Percentiles rank a stretch among this genome's conserved stretches.
These are phyloP conservation scores for Papilio demoleus DNA, from an alignment of 2,888 invertebrate genomes.

Conservation along the genomic window DNA sequence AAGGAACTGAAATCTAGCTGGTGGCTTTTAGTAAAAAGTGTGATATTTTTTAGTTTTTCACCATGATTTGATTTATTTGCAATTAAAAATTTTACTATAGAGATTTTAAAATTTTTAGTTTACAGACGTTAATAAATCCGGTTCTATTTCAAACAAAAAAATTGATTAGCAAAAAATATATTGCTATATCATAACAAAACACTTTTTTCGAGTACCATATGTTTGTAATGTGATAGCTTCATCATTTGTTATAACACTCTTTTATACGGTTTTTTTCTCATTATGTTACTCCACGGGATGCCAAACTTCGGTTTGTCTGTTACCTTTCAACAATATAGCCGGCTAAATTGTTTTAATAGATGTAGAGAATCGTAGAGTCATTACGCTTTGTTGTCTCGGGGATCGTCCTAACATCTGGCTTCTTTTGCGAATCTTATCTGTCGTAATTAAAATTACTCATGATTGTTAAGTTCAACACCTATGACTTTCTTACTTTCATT, in stretches of 20 bases:
- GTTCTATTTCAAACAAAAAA: constrained; percentile 36
- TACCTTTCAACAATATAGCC: constrained; percentile 68
- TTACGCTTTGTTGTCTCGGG: constrained; percentile 68
- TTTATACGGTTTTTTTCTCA: constrained; percentile 68
- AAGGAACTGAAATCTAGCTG: too few species aligned
- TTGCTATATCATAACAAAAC: constrained; percentile 43
- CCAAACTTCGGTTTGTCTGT: constrained; percentile 66
- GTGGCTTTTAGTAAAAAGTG: not conserved
- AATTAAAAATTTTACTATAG: not conserved
- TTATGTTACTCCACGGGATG: constrained; percentile 78
- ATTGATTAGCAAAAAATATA: constrained; percentile 43
- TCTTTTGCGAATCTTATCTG: constrained; percentile 69
- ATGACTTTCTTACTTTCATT: constrained; percentile 1
- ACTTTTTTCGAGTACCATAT: constrained; percentile 57
- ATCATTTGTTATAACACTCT: constrained; percentile 72
- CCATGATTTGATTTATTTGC: not conserved
- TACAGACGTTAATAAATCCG: constrained; percentile 27
- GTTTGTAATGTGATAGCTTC: constrained; percentile 78
- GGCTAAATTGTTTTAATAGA: constrained; percentile 82
- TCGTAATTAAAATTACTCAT: constrained; percentile 17
- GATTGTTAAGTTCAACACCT: constrained; percentile 12
- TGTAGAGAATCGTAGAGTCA: constrained; percentile 71
- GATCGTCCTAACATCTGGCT: constrained; percentile 72
- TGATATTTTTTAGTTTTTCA: not conserved
- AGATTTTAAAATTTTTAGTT: not conserved